Percentiles rank a stretch among this genome's conserved stretches.
Conservation (phyloP, 2,888 invertebrate species). For the Griposia aprilina region DNA sequence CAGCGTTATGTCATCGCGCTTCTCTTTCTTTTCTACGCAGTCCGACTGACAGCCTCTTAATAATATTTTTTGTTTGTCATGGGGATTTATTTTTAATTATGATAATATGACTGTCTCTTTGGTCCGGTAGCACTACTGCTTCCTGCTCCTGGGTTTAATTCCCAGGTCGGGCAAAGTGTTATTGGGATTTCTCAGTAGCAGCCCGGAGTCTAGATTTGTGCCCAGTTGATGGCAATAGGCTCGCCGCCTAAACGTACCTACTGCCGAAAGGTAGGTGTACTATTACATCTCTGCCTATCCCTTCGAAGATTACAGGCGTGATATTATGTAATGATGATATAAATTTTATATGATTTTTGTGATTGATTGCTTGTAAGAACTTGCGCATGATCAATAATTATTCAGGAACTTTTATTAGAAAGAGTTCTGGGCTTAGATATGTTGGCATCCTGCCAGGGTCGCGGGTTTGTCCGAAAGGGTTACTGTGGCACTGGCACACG, state of each 20-base stretch:
- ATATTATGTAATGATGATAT: neutral
- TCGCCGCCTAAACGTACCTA: no score
- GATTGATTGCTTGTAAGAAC: neutral
- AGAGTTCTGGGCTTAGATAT: no score
- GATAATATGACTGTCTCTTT: neutral
- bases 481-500: no score
- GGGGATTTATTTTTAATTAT: neutral
- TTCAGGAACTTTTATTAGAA: no score
- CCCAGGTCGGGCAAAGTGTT: neutral
- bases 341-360: neutral
- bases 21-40: no score
- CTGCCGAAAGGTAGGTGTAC: neutral
- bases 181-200: neutral
- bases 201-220: no score
- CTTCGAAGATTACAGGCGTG: neutral
- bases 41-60: no score
- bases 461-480: no score
- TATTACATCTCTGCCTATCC: neutral
- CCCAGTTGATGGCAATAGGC: neutral
- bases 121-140: neutral
- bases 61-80: neutral
- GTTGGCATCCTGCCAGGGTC: no score
- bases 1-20: no score
- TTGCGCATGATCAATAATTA: neutral
- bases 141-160: neutral